Percentiles rank a stretch among this genome's conserved stretches.
Evolutionary conservation across 2,797 vertebrate genomes (phyloP).

Genomic region (Syndactyla subalaris): DNA sequence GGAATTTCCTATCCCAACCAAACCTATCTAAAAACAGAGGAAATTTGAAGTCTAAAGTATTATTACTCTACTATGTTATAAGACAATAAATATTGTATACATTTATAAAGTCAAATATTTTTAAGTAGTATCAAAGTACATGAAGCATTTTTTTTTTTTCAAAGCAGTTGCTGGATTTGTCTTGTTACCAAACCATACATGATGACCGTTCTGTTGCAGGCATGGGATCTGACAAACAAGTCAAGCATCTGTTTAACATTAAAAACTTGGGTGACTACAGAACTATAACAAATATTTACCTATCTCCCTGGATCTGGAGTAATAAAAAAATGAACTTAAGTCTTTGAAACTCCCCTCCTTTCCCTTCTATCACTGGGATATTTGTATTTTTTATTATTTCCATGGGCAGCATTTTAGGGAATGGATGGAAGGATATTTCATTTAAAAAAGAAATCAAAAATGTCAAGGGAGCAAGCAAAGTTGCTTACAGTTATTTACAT

Average conservation of each 20-base stretch:
- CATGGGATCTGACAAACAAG: neutral
- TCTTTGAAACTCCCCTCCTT: neutral
- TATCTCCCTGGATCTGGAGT: neutral
- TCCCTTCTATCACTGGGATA: neutral
- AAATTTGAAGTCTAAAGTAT: neutral
- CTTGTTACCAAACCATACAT: neutral
- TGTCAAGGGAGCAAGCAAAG: neutral
- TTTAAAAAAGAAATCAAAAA: neutral
- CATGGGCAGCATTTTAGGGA: neutral
- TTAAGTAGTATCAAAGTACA: neutral
- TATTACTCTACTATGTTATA: neutral
- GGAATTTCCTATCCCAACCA: neutral
- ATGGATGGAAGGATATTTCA: neutral
- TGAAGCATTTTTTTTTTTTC: neutral
- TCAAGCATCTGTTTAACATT: neutral
- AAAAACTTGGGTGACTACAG: neutral
- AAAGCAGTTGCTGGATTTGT: neutral
- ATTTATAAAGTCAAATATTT: neutral
- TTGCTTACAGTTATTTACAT: neutral
- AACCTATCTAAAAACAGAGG: neutral
- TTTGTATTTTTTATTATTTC: neutral
- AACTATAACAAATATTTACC: neutral
- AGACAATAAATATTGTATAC: neutral
- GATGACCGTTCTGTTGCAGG: neutral
- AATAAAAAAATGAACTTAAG: neutral